Percentiles rank a stretch among this genome's conserved stretches.
These are phyloP conservation scores for Caenorhabditis sulstoni DNA, from an alignment of 2,888 invertebrate genomes.

Conservation along the genomic window DNA sequence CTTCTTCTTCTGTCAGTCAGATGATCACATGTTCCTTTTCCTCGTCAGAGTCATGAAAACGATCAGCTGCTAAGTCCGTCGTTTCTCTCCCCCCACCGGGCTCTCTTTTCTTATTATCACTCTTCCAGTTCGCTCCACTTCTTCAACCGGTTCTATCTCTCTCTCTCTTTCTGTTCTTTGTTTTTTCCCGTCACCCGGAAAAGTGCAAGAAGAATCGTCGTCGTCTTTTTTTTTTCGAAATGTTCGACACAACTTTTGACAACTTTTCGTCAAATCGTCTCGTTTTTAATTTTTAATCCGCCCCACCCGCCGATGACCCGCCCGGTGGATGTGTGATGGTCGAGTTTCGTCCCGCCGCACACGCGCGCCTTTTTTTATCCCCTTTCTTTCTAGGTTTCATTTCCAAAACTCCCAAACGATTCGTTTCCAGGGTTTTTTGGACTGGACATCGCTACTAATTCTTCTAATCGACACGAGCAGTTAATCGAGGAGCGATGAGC, in stretches of 20 bases:
- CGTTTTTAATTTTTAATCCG: no score
- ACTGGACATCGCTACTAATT: conserved; percentile 6
- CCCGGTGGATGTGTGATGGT: neutral
- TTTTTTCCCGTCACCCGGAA: conserved; percentile 3
- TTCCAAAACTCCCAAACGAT: neutral
- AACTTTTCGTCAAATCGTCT: neutral
- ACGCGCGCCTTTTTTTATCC: neutral
- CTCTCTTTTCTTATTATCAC: conserved; percentile 8
- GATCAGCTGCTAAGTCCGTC: conserved; percentile 44
- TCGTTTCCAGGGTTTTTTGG: conserved; percentile 27
- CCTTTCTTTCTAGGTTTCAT: no score
- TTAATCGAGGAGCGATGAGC: conserved; percentile 32
- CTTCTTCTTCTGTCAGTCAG: conserved; percentile 2
- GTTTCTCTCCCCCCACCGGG: conserved; percentile 14
- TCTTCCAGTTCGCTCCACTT: conserved; percentile 25
- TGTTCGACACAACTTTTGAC: conserved; percentile 1
- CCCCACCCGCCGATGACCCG: neutral
- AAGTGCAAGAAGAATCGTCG: conserved; percentile 13
- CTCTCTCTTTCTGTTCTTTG: conserved; percentile 21
- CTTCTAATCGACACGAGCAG: conserved; percentile 16
- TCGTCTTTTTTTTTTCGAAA: conserved; percentile 1
- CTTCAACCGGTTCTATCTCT: conserved; percentile 38
- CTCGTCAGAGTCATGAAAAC: neutral
- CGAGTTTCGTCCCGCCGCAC: neutral
- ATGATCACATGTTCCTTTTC: conserved; percentile 26